phyloP scores from a whole-genome alignment of 64 coral and sea anemone genomes.

The Actinia tenebrosa region DNA sequence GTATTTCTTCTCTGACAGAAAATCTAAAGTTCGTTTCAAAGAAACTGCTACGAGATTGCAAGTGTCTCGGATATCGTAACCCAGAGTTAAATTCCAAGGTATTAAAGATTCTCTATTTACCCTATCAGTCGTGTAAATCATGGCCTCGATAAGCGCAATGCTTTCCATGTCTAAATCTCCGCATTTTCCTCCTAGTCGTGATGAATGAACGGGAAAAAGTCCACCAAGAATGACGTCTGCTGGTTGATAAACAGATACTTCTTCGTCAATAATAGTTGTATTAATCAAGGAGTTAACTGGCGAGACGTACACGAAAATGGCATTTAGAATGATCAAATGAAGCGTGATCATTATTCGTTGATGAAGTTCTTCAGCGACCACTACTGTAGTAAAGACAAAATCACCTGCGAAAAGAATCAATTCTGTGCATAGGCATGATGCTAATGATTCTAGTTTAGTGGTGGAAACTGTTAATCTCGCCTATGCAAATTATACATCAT shows the following conservation, averaged over 20 bases:
- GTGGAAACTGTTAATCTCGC: too few relatives aligned
- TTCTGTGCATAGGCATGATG: too few relatives aligned
- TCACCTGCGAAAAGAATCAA: not conserved
- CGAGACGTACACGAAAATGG: not conserved
- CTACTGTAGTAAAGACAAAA: not conserved
- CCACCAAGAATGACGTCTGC: constrained; percentile 38
- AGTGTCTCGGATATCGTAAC: constrained; percentile 59
- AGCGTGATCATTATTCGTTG: not conserved
- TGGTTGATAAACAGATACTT: constrained; percentile 9
- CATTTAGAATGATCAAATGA: not conserved
- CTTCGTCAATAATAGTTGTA: not conserved
- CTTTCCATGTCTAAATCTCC: constrained; percentile 34
- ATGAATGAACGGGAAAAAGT: constrained; percentile 35
- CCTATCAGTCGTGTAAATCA: constrained; percentile 40
- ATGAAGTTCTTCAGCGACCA: not conserved
- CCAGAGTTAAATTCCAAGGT: constrained; percentile 40
- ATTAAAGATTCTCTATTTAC: constrained; percentile 41
- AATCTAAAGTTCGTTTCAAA: constrained; percentile 33
- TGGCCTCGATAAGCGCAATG: constrained; percentile 45
- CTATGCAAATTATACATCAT: too few relatives aligned
- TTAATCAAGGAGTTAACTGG: not conserved
- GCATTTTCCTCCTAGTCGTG: constrained; percentile 4
- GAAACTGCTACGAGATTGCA: constrained; percentile 28
- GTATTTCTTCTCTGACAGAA: constrained; percentile 31
- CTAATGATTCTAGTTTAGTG: too few relatives aligned